A percentile compares a stretch with the other conserved stretches of the same genome.
phyloP scores from a whole-genome alignment of 2,888 invertebrate species.

The Hydriomena furcata region DNA sequence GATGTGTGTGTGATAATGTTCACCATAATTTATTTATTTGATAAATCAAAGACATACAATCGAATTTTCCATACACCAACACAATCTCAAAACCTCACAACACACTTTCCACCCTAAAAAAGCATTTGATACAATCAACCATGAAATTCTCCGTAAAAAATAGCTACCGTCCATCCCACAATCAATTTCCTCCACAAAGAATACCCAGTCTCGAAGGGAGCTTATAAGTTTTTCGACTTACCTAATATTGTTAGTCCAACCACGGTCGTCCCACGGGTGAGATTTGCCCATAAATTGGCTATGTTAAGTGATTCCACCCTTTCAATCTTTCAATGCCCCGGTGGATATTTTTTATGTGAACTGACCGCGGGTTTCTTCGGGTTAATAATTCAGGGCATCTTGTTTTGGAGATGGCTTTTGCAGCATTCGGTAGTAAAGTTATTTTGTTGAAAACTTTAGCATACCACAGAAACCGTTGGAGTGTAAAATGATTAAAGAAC shows the following conservation, averaged over 20 bases:
- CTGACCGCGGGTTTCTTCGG: slow-evolving; percentile 43
- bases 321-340: slow-evolving; percentile 80
- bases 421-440: slow-evolving; percentile 24
- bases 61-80: background rate
- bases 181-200: slow-evolving; percentile 53
- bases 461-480: background rate
- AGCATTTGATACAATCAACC: slow-evolving; percentile 36
- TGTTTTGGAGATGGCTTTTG: slow-evolving; percentile 33
- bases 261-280: slow-evolving; percentile 75
- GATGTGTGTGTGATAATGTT: too few relatives aligned
- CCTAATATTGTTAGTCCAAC: slow-evolving; percentile 80
- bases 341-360: slow-evolving; percentile 66
- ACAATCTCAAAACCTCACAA: slow-evolving; percentile 15
- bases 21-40: background rate
- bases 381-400: slow-evolving; percentile 52
- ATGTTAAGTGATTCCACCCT: slow-evolving; percentile 79
- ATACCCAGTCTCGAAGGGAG: slow-evolving; percentile 43
- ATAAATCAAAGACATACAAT: slow-evolving; percentile 6
- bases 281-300: slow-evolving; percentile 79
- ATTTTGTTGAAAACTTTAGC: background rate
- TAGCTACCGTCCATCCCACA: slow-evolving; percentile 30
- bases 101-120: slow-evolving; percentile 23
- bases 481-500: too few relatives aligned
- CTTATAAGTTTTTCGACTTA: slow-evolving; percentile 70
- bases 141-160: slow-evolving; percentile 35